phyloP scores from a whole-genome alignment of 1,140 invertebrate species.

The Caenorhabditis briggsae region DNA sequence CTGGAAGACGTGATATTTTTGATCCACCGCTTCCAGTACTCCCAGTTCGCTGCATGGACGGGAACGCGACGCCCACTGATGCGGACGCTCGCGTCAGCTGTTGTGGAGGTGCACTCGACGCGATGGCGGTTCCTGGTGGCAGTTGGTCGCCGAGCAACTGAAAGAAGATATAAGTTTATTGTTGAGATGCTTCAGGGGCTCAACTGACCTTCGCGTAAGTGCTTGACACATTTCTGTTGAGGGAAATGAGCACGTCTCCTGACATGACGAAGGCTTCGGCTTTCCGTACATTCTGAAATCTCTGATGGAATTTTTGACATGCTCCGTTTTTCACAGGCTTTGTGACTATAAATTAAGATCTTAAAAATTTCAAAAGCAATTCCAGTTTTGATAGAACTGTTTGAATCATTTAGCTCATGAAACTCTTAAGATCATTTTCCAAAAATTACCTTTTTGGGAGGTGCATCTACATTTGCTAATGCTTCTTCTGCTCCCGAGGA shows the following conservation, averaged over 20 bases:
- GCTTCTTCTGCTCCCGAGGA: constrained; percentile 35
- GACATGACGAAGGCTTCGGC: constrained; percentile 35
- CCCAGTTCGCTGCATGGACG: constrained; percentile 14
- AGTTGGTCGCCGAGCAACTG: constrained; percentile 39
- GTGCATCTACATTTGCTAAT: not conserved
- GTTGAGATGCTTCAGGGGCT: not conserved
- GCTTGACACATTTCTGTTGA: constrained; percentile 25
- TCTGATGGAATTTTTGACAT: too few relatives aligned
- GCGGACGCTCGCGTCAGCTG: constrained; percentile 15
- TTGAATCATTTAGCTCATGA: not conserved
- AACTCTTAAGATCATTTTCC: not conserved
- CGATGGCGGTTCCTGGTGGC: not conserved
- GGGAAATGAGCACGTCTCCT: constrained; percentile 6
- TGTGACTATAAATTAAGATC: too few relatives aligned
- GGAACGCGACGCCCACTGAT: constrained; percentile 15
- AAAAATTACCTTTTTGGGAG: not conserved
- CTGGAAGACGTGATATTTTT: constrained; percentile 5
- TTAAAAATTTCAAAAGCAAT: too few relatives aligned
- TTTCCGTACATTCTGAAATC: not conserved
- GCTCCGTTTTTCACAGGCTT: too few relatives aligned
- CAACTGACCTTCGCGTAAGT: constrained; percentile 33
- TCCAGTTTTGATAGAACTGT: too few relatives aligned
- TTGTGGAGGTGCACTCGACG: not conserved
- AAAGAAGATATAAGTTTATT: not conserved
- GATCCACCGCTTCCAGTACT: not conserved